phyloP scores from a whole-genome alignment of 1,140 invertebrate species.

The Lasioglossum baleicum region DNA sequence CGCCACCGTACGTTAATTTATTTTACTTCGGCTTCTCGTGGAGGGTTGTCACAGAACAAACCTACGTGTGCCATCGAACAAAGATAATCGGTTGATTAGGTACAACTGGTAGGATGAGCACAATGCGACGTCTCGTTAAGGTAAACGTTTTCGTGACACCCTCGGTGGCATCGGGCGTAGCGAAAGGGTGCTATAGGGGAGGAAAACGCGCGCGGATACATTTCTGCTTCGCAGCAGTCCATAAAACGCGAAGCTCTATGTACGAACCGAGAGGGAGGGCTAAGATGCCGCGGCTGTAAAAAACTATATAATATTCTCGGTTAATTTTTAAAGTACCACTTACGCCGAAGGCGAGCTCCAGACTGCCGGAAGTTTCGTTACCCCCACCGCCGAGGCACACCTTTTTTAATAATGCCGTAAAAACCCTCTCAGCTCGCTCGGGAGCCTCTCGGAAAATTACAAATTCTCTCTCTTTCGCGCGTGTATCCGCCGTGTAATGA shows the following conservation, averaged over 20 bases:
- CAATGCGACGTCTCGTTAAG: background rate
- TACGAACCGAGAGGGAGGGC: background rate
- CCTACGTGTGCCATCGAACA: no score
- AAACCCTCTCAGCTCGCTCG: conserved; percentile 39
- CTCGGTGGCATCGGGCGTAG: background rate
- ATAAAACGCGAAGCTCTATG: conserved; percentile 41
- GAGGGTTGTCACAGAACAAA: no score
- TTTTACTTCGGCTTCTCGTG: no score
- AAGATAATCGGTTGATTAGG: no score
- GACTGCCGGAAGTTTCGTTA: conserved; percentile 48
- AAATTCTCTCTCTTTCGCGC: conserved; percentile 25
- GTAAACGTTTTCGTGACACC: background rate
- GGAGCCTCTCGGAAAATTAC: conserved; percentile 51
- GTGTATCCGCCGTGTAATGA: conserved; percentile 18
- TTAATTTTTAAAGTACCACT: conserved; percentile 63
- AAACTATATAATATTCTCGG: conserved; percentile 58
- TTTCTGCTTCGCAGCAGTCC: conserved; percentile 31
- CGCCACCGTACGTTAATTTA: no score
- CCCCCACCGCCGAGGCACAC: conserved; percentile 24
- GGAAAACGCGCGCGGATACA: no score
- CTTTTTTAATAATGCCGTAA: conserved; percentile 57
- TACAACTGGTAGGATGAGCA: no score
- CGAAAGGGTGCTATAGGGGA: background rate
- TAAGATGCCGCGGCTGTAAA: conserved; percentile 47
- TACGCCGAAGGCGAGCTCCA: conserved; percentile 42